Evolutionary conservation across 2,113 vertebrate genomes (phyloP).

Genomic region (Dasyurus viverrinus): DNA sequence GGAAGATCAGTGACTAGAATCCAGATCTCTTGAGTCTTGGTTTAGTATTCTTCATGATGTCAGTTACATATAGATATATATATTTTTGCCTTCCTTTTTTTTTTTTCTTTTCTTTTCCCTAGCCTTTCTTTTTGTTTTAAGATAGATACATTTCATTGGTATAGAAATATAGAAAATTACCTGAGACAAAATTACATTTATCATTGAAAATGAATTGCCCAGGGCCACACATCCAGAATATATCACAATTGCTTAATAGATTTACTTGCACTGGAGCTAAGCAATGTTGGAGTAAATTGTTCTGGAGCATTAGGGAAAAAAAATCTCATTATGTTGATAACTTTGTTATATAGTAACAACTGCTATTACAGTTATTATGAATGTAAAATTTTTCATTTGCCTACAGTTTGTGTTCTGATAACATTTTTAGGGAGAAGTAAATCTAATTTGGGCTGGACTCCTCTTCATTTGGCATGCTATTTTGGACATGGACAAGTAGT

Average conservation of each 20-base stretch:
- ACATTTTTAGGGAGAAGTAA: slow-evolving; percentile 86
- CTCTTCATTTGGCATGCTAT: slow-evolving; percentile 93
- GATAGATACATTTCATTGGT: neutral
- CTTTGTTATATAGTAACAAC: slow-evolving; percentile 16
- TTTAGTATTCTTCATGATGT: rapidly evolving
- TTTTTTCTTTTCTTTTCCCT: neutral
- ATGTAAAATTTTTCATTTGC: slow-evolving; percentile 28
- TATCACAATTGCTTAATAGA: neutral
- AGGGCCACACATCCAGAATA: neutral
- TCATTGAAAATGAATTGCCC: neutral
- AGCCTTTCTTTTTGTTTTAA: neutral
- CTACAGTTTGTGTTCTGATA: neutral
- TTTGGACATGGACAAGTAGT: slow-evolving; percentile 91
- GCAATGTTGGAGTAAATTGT: neutral
- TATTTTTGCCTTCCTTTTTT: neutral
- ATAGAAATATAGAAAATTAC: neutral
- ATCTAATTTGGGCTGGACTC: slow-evolving; percentile 90
- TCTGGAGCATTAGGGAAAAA: neutral
- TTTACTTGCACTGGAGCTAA: neutral
- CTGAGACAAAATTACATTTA: neutral
- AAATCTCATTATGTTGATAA: slow-evolving; percentile 11
- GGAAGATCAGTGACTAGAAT: neutral
- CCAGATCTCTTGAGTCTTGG: neutral
- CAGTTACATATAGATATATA: neutral
- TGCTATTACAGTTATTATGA: neutral